A percentile compares a stretch with the other conserved stretches of the same genome.
phyloP scores from a whole-genome alignment of 2,797 vertebrate genomes.

The Pitangus sulphuratus region DNA sequence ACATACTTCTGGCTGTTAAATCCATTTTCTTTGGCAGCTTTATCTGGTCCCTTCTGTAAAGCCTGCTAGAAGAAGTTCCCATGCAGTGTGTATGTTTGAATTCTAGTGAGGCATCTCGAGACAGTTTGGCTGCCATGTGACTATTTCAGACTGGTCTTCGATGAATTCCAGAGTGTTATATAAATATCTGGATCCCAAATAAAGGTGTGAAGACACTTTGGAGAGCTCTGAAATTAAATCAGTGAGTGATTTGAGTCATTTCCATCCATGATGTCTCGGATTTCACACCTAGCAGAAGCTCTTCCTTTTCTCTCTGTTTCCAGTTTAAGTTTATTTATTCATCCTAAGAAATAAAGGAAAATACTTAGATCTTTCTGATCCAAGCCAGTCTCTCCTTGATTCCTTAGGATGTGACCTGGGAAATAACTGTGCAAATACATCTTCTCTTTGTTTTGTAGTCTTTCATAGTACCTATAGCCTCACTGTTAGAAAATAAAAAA shows the following conservation, averaged over 20 bases:
- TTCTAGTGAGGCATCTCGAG: slow-evolving; percentile 6
- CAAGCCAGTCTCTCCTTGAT: neutral
- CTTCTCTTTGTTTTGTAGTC: neutral
- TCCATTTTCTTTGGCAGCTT: slow-evolving; percentile 73
- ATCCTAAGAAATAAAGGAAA: slow-evolving; percentile 20
- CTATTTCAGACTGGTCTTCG: slow-evolving; percentile 62
- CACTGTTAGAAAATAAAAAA: neutral
- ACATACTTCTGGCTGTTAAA: slow-evolving; percentile 54
- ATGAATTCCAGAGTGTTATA: slow-evolving; percentile 59
- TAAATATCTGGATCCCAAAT: slow-evolving; percentile 63
- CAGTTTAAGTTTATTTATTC: slow-evolving; percentile 26
- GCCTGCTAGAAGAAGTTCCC: slow-evolving; percentile 36
- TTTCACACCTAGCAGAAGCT: slow-evolving; percentile 39
- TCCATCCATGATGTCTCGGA: slow-evolving; percentile 23
- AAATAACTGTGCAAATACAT: neutral
- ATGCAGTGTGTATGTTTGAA: neutral
- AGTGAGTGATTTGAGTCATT: slow-evolving; percentile 17
- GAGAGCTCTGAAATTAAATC: slow-evolving; percentile 57
- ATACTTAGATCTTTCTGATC: neutral
- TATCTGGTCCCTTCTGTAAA: slow-evolving; percentile 32
- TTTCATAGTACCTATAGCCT: neutral
- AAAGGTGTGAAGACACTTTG: slow-evolving; percentile 62
- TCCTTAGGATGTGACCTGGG: neutral
- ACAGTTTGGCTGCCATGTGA: slow-evolving; percentile 17
- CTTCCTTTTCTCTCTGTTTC: slow-evolving; percentile 12